Base-by-base conservation (phyloP, 2,888 invertebrate genomes). In the Monochamus alternatus region DNA sequence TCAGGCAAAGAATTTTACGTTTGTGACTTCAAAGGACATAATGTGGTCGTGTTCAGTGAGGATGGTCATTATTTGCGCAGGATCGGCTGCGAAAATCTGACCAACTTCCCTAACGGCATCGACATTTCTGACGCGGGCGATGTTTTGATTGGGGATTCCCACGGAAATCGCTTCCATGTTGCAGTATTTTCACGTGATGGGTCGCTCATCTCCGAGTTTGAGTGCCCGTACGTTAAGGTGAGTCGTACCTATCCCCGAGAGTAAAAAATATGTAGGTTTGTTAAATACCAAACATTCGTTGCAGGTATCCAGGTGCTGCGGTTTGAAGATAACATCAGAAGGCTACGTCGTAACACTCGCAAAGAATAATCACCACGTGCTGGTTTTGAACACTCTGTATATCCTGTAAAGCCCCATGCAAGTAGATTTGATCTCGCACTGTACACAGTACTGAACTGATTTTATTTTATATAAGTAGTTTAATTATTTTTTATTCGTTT, bases 361-460 rank as follows among this genome's bases (percentile, higher is more conserved):
- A 89, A 98, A 98, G 92, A 98, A 98, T 92, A 98, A 98, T 91
- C 98, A 98, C 91, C 97, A 98, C 90, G 98, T 98, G 87, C 94
- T 98, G 90, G 97, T 98, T 89, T 93, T 98, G 90, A 96, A 97
- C 92, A 97, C 96, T 86, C 93, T 97, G 88, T 96, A 96, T 92
- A 96, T 96, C 92, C 93, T 95, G 91, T 96, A 95, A 94, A 93
- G 90, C 90, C 89, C 84, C 83, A 85, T 84, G 87, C 87, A 87
- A 88, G 87, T 87, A 88, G 87, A 83, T 87, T 87, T 89, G 89
- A 89, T 89, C 89, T 89, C 89, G 86, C 87, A 87, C 86, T 87
- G 85, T 86, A 85, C 83, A 86, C 85, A 85, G 85, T 87, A 87
- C 87, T 87, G 89, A 89, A 89, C 89, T 89, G 89, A 89, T 89